Percentiles rank a stretch among this genome's conserved stretches.
Conservation (phyloP, 2,113 vertebrate genomes). For the Manacus vitellinus region DNA sequence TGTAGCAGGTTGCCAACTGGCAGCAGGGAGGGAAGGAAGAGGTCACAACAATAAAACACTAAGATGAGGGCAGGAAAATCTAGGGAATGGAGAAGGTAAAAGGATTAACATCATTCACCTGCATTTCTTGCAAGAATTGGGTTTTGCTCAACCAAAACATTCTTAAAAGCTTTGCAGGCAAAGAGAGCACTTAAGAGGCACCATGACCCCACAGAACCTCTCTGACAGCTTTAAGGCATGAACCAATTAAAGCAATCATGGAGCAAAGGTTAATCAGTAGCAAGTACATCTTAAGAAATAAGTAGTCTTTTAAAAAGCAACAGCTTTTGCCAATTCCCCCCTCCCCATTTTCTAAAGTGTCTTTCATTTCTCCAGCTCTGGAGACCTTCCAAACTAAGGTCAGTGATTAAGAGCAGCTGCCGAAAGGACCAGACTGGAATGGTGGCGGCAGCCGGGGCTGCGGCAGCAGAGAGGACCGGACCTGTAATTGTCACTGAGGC, state of each 20-base stretch:
- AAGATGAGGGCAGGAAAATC: neutral
- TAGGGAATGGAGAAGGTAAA: neutral
- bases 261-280: slow-evolving; percentile 34
- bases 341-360: neutral
- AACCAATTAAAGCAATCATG: neutral
- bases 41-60: neutral
- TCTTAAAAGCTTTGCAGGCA: neutral
- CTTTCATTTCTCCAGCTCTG: neutral
- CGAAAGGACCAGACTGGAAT: neutral
- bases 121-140: neutral
- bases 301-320: neutral
- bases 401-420: neutral
- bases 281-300: slow-evolving; percentile 22
- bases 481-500: neutral
- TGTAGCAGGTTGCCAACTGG: neutral
- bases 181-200: neutral
- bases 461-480: neutral
- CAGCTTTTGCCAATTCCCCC: neutral
- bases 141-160: neutral
- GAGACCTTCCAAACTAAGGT: slow-evolving; percentile 25
- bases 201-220: neutral
- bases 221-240: neutral
- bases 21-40: neutral
- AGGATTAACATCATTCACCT: neutral
- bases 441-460: neutral